Base-by-base conservation (phyloP, 2,888 invertebrate species). In the Noctua janthina region DNA sequence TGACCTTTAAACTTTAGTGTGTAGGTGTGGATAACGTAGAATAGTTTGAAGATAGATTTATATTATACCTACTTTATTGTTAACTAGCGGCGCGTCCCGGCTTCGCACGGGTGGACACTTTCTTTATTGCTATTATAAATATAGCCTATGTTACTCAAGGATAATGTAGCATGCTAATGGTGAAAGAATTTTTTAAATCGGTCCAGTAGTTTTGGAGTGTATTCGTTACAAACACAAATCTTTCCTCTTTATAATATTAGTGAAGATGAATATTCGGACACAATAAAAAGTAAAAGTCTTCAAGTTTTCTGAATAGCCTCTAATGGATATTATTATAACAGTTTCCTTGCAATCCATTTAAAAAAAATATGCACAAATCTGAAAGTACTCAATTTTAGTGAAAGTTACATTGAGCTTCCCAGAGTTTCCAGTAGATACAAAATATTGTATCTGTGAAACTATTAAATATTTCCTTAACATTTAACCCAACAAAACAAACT, bases 1-100 rank as follows among this genome's bases (percentile, higher is more conserved):
- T 82, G 82, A 72, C 72, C 62, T 82, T 81, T 68, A 62, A 82
- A 73, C 71, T 76, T 62, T 10, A 17, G n/a, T 71, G 59, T 49
- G 43, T 71, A 17, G 29, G 43, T 8, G 11, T n/a, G 20, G 13
- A 43, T 68, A 74, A 74, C 43, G 39, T 79, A 51, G 15, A 59
- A 43, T 2, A 6, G 15, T 56, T 43, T 35, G 17, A 56, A 35
- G 17, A 54, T 8, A 43, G 23, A 6, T 68, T 62, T 2, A 39
- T 49, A 11, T 46, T 46, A 43, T 35, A 67, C 15, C 15, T 29
- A 29, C 29, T 62, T 59, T n/a, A 43, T 23, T 43, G 43, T 43
- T 43, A 43, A 39, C 39, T 39, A 39, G 39, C 39, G 39, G 39
- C 39, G 3, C 5, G 39, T 39, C 39, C 39, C 5, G 39, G 39